Conservation (phyloP, 2,888 invertebrate species). For the Spodoptera picta region DNA sequence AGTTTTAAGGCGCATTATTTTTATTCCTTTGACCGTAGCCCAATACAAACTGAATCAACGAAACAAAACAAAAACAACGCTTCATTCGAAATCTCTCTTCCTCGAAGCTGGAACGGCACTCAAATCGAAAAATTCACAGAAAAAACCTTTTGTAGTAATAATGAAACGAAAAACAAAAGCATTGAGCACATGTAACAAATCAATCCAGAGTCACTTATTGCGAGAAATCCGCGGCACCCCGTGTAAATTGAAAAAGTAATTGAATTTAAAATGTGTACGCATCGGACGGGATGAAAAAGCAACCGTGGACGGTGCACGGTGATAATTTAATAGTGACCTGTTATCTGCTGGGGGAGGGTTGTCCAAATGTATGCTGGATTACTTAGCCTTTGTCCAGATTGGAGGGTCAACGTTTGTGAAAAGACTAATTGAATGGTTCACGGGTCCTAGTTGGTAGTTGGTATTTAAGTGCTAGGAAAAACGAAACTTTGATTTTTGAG, state of each 20-base stretch:
- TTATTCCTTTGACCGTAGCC: no score
- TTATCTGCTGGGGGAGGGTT: slow-evolving; percentile 36
- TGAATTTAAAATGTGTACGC: slow-evolving; percentile 72
- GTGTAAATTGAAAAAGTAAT: slow-evolving; percentile 73
- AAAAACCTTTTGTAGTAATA: slow-evolving; percentile 12
- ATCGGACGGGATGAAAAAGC: slow-evolving; percentile 51
- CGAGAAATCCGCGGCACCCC: slow-evolving; percentile 56
- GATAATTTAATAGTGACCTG: slow-evolving; percentile 61
- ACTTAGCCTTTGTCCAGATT: slow-evolving; percentile 27
- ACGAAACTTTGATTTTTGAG: no score
- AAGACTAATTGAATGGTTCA: slow-evolving; percentile 20
- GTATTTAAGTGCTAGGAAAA: no score
- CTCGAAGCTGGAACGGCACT: neutral
- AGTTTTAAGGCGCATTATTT: no score
- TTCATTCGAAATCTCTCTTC: neutral
- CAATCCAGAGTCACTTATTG: slow-evolving; percentile 61
- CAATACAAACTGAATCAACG: no score
- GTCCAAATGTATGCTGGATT: slow-evolving; percentile 22
- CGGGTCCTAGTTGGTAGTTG: no score
- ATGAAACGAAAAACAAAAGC: slow-evolving; percentile 40
- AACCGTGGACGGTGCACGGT: slow-evolving; percentile 45
- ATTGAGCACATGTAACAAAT: slow-evolving; percentile 59
- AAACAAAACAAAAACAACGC: no score
- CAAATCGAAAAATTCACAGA: neutral
- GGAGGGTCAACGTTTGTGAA: slow-evolving; percentile 30